phyloP scores from a whole-genome alignment of 2,797 vertebrate genomes.

The Channallabes apus region DNA sequence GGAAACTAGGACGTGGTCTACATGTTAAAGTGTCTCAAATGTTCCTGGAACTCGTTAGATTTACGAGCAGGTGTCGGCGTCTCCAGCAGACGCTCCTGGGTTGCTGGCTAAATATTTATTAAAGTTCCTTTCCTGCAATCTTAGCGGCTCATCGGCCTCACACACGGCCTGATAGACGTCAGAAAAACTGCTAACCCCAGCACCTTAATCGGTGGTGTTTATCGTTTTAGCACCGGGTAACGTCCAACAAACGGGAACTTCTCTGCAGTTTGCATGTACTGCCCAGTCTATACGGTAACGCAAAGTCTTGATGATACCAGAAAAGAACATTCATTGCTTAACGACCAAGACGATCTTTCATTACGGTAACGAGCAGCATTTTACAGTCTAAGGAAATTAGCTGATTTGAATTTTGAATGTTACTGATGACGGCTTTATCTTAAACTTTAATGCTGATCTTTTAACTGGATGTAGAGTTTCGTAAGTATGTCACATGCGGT shows the following conservation, averaged over 20 bases:
- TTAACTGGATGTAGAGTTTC: background rate
- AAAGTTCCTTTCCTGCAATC: background rate
- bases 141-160: background rate
- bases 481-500: background rate
- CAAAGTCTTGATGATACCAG: background rate
- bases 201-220: background rate
- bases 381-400: background rate
- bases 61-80: background rate
- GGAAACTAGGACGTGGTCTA: background rate
- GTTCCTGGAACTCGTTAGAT: background rate
- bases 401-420: background rate
- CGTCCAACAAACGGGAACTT: background rate
- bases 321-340: background rate
- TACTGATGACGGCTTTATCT: background rate
- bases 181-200: background rate
- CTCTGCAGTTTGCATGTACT: background rate
- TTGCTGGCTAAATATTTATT: background rate
- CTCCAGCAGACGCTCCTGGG: background rate
- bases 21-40: background rate
- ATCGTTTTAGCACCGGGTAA: background rate
- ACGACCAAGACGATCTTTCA: background rate
- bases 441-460: background rate
- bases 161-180: background rate
- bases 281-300: background rate
- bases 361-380: background rate